Evolutionary conservation across 1,140 invertebrate genomes (phyloP), one percentile per base, ranked within the genome.

Genomic region (Achatina immaculata): DNA sequence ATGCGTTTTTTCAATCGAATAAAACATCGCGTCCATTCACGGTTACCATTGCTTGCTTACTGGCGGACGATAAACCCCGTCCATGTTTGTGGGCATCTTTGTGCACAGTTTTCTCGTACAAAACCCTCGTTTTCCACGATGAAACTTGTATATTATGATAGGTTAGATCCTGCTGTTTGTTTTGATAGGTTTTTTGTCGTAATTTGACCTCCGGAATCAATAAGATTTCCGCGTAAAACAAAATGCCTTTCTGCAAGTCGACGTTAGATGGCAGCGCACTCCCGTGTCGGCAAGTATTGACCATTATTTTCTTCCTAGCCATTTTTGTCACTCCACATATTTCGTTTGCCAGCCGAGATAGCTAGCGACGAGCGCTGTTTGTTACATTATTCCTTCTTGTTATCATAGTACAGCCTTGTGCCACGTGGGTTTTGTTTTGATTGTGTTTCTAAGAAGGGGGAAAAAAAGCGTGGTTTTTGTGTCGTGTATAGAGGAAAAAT

Each of bases 171-270:
- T 68, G 31, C 4, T n/a, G 69, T 16, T 4, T 72, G 34, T 43
- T 72, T 72, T 72, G 40, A 28, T 72, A 40, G 42, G 69, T 72
- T 14, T 72, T 72, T 72, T 72, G 42, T 72, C 40, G 28, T 72
- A 72, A 43, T 72, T 72, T 72, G 69, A 72, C 69, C n/a, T n/a
- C 69, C 69, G 69, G 69, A 72, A 72, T 72, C 69, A 72, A 43
- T 72, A 1, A 1, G 36, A 45, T 45, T 40, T 43, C 4, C 31
- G 38, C 14, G 40, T n/a, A n/a, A n/a, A n/a, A n/a, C n/a, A 19
- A 58, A 58, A 58, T 58, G 55, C n/a, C 55, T 9, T 58, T n/a
- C n/a, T n/a, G n/a, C 40, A 14, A 19, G 6, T 40, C 34, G 69
- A 72, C 69, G 21, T 28, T 9, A 42, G 36, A 72, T 40, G 62